Evolutionary conservation across 2,797 vertebrate genomes (phyloP).

Genomic region (Danio tinwini): DNA sequence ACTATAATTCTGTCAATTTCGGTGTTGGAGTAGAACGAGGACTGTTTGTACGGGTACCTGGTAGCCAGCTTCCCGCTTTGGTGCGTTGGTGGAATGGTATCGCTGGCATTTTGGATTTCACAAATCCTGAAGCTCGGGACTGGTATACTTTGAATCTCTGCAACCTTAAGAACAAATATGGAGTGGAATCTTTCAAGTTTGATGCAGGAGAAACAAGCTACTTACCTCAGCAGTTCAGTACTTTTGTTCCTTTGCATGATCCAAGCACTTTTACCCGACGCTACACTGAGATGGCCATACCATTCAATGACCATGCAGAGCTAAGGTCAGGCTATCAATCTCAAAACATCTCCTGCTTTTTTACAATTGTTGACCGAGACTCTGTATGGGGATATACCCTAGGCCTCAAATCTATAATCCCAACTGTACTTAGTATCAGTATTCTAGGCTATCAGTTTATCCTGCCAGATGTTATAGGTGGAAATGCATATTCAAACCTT

Average conservation of each 20-base stretch:
- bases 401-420: constrained; percentile 92
- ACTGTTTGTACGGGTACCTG: constrained; percentile 86
- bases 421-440: constrained; percentile 85
- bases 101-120: constrained; percentile 92
- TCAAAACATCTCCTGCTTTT: constrained; percentile 96
- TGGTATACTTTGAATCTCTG: constrained; percentile 87
- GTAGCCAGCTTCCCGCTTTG: constrained; percentile 84
- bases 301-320: constrained; percentile 85
- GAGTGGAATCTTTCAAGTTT: constrained; percentile 91
- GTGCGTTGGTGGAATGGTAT: constrained; percentile 96
- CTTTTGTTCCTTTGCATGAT: constrained; percentile 80
- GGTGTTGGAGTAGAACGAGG: constrained; percentile 82
- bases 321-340: constrained; percentile 89
- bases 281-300: constrained; percentile 88
- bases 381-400: constrained; percentile 94
- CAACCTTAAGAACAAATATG: constrained; percentile 81
- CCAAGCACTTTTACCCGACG: constrained; percentile 88
- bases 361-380: constrained; percentile 91
- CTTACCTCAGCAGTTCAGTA: constrained; percentile 89
- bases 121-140: constrained; percentile 85
- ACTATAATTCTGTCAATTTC: constrained; percentile 87
- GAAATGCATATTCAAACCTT: constrained; percentile 80
- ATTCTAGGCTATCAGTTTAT: constrained; percentile 89
- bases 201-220: constrained; percentile 93
- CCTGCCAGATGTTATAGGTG: constrained; percentile 88